Percentiles rank a stretch among this genome's conserved stretches.
Conservation (phyloP, 2,113 vertebrate species). For the Oncorhynchus keta region DNA sequence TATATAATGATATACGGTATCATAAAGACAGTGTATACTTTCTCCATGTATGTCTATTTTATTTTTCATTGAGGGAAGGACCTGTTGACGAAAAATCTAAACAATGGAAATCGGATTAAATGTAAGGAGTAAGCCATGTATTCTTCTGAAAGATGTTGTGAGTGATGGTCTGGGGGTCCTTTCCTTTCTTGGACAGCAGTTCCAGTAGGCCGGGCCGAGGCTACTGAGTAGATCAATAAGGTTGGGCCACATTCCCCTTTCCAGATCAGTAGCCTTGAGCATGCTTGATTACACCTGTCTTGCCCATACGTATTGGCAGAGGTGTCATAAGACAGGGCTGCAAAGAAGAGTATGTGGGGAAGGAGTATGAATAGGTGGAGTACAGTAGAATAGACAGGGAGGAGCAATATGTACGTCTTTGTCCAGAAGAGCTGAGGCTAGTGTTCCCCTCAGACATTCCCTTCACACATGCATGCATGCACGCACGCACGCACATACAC, state of each 20-base stretch:
- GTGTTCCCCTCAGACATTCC: constrained; percentile 16
- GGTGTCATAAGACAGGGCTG: constrained; percentile 63
- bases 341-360: no score
- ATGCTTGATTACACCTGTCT: constrained; percentile 74
- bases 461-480: constrained; percentile 45
- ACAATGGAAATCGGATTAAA: no score
- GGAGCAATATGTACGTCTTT: constrained; percentile 64
- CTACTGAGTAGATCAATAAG: constrained; percentile 66
- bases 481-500: not conserved
- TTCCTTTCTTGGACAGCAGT: constrained; percentile 44
- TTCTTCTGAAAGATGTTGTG: constrained; percentile 37
- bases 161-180: constrained; percentile 51
- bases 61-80: no score
- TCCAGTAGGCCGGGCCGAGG: constrained; percentile 43
- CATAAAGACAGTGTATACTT: no score
- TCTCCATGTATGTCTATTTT: no score
- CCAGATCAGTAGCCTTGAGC: constrained; percentile 78
- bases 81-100: no score
- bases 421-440: constrained; percentile 27
- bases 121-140: no score
- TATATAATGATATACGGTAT: not conserved
- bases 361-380: constrained; percentile 8
- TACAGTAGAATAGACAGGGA: constrained; percentile 57
- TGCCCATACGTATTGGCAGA: constrained; percentile 68
- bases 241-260: constrained; percentile 73